These are phyloP conservation scores for Tupiocoris notatus DNA, from an alignment of 2,888 invertebrate genomes.

Conservation along the genomic window DNA sequence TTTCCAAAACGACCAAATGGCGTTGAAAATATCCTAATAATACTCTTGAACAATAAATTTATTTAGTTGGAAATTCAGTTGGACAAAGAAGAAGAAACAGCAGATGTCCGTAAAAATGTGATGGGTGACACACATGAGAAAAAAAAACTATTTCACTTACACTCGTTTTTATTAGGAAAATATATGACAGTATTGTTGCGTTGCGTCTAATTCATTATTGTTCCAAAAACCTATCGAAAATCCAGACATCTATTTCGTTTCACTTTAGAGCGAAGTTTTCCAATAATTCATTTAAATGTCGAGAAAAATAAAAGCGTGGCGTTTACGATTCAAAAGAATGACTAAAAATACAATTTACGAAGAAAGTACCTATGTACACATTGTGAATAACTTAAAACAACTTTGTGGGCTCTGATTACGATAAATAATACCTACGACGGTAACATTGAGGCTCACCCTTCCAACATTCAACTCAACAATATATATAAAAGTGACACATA, in stretches of 20 bases:
- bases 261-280: background rate
- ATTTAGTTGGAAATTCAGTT: too few relatives aligned
- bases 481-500: conserved; percentile 35
- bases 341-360: background rate
- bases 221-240: conserved; percentile 35
- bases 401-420: background rate
- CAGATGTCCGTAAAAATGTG: too few relatives aligned
- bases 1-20: too few relatives aligned
- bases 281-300: background rate
- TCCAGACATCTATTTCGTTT: background rate
- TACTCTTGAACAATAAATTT: too few relatives aligned
- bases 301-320: background rate
- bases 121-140: too few relatives aligned
- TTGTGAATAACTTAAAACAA: background rate
- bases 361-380: background rate
- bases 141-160: conserved; percentile 1
- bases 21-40: too few relatives aligned
- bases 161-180: conserved; percentile 46
- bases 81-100: too few relatives aligned
- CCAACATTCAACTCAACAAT: conserved; percentile 33
- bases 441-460: conserved; percentile 31
- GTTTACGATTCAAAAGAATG: background rate
- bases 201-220: conserved; percentile 39
- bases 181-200: conserved; percentile 45
- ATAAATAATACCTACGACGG: conserved; percentile 3